Base-by-base conservation (phyloP, 1,140 invertebrate species). In the Drosophila nigromelanica region DNA sequence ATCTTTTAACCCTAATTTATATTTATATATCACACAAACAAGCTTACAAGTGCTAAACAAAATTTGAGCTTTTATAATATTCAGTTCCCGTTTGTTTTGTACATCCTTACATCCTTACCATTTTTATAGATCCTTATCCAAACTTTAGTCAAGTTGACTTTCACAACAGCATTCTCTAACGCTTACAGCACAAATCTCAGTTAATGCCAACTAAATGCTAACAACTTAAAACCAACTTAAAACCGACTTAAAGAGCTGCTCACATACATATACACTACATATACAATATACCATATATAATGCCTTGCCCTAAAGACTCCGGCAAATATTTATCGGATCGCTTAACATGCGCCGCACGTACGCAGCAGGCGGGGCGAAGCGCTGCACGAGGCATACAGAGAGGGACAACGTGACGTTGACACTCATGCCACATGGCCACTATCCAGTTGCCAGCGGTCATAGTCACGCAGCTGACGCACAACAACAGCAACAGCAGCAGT, bases 221-320 rank as follows among this genome's bases (percentile, higher is more conserved):
- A 87, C 82, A 86, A 86, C 81, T 86, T 86, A 87, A 86, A 87
- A 81, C 81, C 81, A 87, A 86, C 78, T 86, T 86, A 85, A 81
- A 71, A 68, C 52, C 69, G 39, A 85, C 74, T 86, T 78, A 78
- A 80, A 76, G 78, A 79, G 50, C 59, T 64, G 62, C 64, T 67
- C 35, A 60, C 63, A 73, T 66, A 59, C 45, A 62, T 51, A 62
- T 70, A 56, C 30, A 27, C 27, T 4, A 56, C 14, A 42, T 61
- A 50, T 61, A 35, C 40, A 30, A 70, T 74, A 30, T 61, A 35
- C 40, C 37, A 70, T 74, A 30, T 43, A 70, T 48, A 60, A 51
- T n/a, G 18, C 39, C 21, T 55, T 66, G 55, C 56, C 55, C 62
- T 60, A 66, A 69, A 74, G 69, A 80, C 76, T 67, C 67, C 42